Evolutionary conservation across 23 tunicate genomes (phyloP).

Genomic region (Diplosoma virens): DNA sequence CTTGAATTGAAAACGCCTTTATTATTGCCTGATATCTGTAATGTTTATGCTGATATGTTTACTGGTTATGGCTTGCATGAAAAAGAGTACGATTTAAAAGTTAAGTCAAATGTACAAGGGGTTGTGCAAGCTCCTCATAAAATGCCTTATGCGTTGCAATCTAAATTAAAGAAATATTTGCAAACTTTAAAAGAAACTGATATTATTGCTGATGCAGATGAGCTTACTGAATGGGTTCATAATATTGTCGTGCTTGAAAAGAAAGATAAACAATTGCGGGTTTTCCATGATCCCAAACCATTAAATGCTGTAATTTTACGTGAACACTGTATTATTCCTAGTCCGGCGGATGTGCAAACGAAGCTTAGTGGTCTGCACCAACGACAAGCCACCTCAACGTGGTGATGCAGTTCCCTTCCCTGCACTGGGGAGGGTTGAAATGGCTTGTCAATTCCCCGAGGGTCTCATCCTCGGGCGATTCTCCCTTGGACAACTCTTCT

Average conservation of each 20-base stretch:
- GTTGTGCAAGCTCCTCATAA: slow-evolving; percentile 6
- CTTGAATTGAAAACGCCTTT: no score
- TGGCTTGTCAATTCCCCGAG: no score
- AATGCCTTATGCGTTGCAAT: slow-evolving; percentile 14
- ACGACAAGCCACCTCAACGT: no score
- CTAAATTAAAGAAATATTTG: no score
- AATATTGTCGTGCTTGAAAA: slow-evolving; percentile 6
- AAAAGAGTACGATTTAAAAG: neutral
- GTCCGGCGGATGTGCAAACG: slow-evolving; percentile 30
- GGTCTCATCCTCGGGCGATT: no score
- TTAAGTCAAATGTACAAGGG: neutral
- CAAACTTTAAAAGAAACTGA: neutral
- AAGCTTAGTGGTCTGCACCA: no score
- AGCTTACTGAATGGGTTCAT: slow-evolving; percentile 6
- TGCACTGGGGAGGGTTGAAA: no score
- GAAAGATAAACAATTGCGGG: no score
- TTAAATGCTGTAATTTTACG: slow-evolving; percentile 12
- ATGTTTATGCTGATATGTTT: slow-evolving; percentile 7
- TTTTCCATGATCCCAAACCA: slow-evolving; percentile 22
- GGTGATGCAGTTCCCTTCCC: no score
- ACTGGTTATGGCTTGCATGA: slow-evolving; percentile 1
- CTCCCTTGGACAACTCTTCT: no score
- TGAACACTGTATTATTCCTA: slow-evolving; percentile 14
- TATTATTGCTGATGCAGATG: slow-evolving; percentile 15
- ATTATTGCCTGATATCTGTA: no score